Evolutionary conservation across 2,113 vertebrate species (phyloP).

Genomic region (Muscicapa adusta): DNA sequence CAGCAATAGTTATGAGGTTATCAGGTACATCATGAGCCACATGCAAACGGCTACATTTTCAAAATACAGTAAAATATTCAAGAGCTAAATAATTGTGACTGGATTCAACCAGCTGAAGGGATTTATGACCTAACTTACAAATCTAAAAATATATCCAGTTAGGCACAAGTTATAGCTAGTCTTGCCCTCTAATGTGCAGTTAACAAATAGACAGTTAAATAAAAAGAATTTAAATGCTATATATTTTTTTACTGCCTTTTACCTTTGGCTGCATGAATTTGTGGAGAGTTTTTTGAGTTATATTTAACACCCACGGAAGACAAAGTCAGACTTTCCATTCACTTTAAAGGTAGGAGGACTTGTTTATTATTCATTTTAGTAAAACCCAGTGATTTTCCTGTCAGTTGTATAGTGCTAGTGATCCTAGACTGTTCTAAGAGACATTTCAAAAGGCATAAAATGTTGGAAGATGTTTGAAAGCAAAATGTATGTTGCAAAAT

Average conservation of each 20-base stretch:
- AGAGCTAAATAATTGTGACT: not conserved
- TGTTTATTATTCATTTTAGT: conserved; percentile 29
- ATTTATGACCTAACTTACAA: not conserved
- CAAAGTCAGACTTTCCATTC: conserved; percentile 16
- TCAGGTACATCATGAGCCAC: not conserved
- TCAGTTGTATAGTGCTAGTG: not conserved
- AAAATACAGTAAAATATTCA: not conserved
- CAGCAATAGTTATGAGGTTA: not conserved
- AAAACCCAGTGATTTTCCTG: conserved; percentile 21
- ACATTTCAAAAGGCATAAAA: not conserved
- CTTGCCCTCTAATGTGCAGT: not conserved
- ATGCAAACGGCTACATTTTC: not conserved
- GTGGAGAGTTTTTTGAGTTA: not conserved
- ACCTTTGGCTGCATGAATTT: not conserved
- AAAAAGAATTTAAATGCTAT: not conserved
- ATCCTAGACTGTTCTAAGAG: not conserved
- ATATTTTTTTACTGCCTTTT: not conserved
- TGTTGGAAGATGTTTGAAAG: not conserved
- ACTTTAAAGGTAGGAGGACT: conserved; percentile 39
- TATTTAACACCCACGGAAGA: not conserved
- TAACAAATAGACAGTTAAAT: not conserved
- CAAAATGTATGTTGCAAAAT: not conserved
- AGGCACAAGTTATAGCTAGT: not conserved
- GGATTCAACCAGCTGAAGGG: not conserved
- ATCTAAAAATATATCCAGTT: not conserved